A percentile compares a stretch with the other conserved stretches of the same genome.
These are phyloP conservation scores for Taxidea taxus DNA, from an alignment of 2,113 vertebrate genomes.

Conservation along the genomic window DNA sequence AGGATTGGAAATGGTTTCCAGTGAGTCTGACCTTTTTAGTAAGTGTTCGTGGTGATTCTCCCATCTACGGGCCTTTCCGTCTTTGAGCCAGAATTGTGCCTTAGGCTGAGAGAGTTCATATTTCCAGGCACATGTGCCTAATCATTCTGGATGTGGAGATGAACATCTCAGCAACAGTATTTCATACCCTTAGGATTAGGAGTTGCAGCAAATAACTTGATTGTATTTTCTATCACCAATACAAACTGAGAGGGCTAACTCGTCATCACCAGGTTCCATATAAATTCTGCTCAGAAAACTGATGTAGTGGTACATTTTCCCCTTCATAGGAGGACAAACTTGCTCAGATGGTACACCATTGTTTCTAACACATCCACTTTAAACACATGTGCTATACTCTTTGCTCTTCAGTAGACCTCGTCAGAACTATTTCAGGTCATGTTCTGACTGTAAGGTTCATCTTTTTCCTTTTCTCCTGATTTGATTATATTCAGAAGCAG, in stretches of 20 bases:
- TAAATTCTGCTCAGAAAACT: neutral
- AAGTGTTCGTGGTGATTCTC: too few relatives aligned
- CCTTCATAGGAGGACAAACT: neutral
- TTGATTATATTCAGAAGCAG: neutral
- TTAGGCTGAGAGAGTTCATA: neutral
- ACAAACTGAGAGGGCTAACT: neutral
- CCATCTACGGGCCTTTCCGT: neutral
- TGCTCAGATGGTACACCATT: neutral
- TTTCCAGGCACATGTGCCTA: neutral
- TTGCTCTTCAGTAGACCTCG: neutral
- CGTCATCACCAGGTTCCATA: neutral
- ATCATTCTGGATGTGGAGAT: neutral
- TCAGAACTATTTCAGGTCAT: neutral
- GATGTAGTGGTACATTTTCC: neutral
- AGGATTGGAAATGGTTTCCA: neutral
- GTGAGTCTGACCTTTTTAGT: neutral
- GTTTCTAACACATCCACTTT: neutral
- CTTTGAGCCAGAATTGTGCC: neutral
- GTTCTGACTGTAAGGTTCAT: neutral
- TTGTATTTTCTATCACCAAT: constrained; percentile 40
- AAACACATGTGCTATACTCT: neutral
- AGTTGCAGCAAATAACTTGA: neutral
- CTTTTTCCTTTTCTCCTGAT: neutral
- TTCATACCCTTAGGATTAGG: constrained; percentile 33
- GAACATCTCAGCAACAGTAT: neutral